Evolutionary conservation across 2,797 vertebrate species (phyloP).

Genomic region (Liasis olivaceus): DNA sequence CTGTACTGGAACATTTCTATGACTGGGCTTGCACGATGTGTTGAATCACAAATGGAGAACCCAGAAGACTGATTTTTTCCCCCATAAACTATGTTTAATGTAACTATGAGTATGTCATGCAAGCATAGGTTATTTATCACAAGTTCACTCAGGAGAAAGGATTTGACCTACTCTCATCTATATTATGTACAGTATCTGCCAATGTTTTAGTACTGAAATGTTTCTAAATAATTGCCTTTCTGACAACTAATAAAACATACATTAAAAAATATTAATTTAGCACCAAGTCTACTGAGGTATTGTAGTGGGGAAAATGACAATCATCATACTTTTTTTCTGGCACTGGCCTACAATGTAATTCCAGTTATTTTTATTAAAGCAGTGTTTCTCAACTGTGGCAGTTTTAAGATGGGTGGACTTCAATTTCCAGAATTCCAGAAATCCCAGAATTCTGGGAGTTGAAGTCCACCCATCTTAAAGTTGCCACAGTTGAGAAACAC

Average conservation of each 20-base stretch:
- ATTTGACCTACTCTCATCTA: not conserved
- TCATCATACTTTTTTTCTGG: not conserved
- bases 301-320: not conserved
- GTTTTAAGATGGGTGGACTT: not conserved
- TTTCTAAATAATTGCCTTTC: not conserved
- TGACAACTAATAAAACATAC: not conserved
- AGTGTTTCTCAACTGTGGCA: not conserved
- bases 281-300: not conserved
- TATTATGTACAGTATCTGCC: not conserved
- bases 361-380: not conserved
- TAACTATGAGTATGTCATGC: not conserved
- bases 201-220: not conserved
- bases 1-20: not conserved
- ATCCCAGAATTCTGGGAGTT: not conserved
- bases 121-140: not conserved
- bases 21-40: not conserved
- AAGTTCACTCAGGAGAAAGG: not conserved
- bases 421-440: not conserved
- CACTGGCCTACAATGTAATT: constrained; percentile 9
- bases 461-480: not conserved
- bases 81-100: not conserved
- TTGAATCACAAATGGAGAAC: not conserved
- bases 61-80: not conserved
- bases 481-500: not conserved
- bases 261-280: not conserved